Percentiles rank a stretch among this genome's conserved stretches.
These are phyloP conservation scores for Tachina lurida DNA, from an alignment of 2,888 invertebrate genomes.

Conservation along the genomic window DNA sequence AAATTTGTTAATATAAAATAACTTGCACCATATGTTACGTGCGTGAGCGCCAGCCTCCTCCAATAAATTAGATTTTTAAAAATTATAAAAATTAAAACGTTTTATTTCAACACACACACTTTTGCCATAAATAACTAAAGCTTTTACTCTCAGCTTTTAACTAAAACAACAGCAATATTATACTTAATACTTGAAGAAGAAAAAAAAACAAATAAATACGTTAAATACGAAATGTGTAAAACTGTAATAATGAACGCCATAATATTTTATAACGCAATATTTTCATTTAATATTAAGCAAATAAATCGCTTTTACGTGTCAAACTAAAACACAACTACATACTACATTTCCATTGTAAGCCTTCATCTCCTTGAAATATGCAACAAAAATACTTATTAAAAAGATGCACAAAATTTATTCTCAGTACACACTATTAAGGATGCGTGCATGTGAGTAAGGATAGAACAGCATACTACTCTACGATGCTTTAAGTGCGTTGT, in stretches of 20 bases:
- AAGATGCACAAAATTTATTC: constrained; percentile 60
- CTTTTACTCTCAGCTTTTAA: not conserved
- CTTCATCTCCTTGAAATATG: constrained; percentile 12
- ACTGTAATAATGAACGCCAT: constrained; percentile 32
- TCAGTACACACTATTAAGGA: constrained; percentile 3
- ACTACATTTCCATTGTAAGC: not conserved
- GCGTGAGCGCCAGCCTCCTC: too few relatives aligned
- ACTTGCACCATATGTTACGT: too few relatives aligned
- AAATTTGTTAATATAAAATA: too few relatives aligned
- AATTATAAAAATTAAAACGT: not conserved
- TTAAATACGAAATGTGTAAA: not conserved
- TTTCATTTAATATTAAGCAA: constrained; percentile 74
- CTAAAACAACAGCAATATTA: constrained; percentile 10
- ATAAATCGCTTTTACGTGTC: constrained; percentile 72
- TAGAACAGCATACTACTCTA: constrained; percentile 44
- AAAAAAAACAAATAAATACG: constrained; percentile 13
- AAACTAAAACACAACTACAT: constrained; percentile 36
- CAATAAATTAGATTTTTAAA: not conserved
- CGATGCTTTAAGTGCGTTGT: constrained; percentile 40
- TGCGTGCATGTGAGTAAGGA: not conserved
- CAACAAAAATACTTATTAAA: constrained; percentile 65
- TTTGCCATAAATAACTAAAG: not conserved
- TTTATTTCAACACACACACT: not conserved
- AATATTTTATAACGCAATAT: constrained; percentile 58
- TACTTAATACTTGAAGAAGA: not conserved